These are phyloP conservation scores for Rallus crepitans DNA, from an alignment of 2,797 vertebrate species.

Conservation along the genomic window DNA sequence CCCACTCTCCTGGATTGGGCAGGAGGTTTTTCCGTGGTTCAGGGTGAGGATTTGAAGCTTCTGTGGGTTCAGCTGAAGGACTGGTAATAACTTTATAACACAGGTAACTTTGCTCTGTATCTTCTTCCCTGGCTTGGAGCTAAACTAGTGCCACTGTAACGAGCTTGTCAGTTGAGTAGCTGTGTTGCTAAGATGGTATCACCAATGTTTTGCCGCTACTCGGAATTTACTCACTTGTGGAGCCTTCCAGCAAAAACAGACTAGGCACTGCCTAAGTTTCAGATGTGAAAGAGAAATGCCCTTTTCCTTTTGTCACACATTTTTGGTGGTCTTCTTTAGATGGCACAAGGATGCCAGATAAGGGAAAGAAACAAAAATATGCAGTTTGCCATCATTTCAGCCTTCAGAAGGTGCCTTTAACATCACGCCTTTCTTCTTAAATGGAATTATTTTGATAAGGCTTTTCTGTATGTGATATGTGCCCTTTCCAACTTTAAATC, in stretches of 20 bases:
- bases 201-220: not conserved
- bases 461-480: not conserved
- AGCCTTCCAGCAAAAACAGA: not conserved
- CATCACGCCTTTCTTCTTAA: not conserved
- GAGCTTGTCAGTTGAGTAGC: not conserved
- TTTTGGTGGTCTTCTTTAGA: not conserved
- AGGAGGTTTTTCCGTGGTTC: not conserved
- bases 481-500: not conserved
- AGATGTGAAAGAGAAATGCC: not conserved
- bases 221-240: not conserved
- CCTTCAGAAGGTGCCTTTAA: not conserved
- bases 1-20: not conserved
- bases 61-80: not conserved
- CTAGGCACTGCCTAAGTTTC: not conserved
- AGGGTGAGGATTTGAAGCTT: not conserved
- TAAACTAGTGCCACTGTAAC: not conserved
- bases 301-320: not conserved
- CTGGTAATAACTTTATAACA: not conserved
- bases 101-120: not conserved
- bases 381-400: not conserved
- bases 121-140: not conserved
- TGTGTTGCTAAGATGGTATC: not conserved
- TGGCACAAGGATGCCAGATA: not conserved
- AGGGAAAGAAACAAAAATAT: not conserved
- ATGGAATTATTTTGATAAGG: conserved; percentile 5